A percentile compares a stretch with the other conserved stretches of the same genome.
phyloP scores from a whole-genome alignment of 2,113 vertebrate genomes.

The Microcebus ravelobensis region DNA sequence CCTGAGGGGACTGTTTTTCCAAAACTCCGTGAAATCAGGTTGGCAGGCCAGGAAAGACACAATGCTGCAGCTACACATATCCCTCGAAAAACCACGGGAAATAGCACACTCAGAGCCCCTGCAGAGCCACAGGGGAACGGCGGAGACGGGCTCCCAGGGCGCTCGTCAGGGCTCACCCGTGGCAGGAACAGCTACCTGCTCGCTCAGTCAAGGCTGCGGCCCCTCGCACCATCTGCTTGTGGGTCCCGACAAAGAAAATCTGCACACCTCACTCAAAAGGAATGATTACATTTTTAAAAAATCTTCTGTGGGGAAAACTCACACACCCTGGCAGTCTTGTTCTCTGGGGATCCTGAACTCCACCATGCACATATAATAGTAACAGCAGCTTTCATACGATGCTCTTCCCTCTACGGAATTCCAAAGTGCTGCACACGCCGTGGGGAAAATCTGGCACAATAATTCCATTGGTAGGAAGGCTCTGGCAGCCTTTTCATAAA shows the following conservation, averaged over 20 bases:
- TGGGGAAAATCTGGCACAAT: neutral
- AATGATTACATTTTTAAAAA: neutral
- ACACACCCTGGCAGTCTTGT: neutral
- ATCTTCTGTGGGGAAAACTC: neutral
- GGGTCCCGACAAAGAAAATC: neutral
- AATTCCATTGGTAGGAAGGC: neutral
- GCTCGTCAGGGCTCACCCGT: neutral
- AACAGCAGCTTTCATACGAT: neutral
- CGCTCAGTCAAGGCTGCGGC: neutral
- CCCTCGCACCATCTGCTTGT: neutral
- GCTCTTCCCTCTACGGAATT: neutral
- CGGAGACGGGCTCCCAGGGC: neutral
- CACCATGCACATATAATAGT: neutral
- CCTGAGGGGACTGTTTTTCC: conserved; percentile 80
- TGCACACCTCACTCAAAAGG: conserved; percentile 3
- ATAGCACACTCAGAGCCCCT: conserved; percentile 48
- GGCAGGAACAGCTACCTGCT: neutral
- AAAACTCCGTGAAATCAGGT: conserved; percentile 80
- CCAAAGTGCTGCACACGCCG: neutral
- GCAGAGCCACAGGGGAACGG: conserved; percentile 49
- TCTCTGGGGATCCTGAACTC: neutral
- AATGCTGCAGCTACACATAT: conserved; percentile 58
- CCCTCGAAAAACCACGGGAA: conserved; percentile 73
- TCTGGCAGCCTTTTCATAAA: neutral
- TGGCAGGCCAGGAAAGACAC: conserved; percentile 81